Evolutionary conservation across 2,797 vertebrate genomes (phyloP), one percentile per base, ranked within the genome.

Genomic region (Synaphobranchus kaupii): DNA sequence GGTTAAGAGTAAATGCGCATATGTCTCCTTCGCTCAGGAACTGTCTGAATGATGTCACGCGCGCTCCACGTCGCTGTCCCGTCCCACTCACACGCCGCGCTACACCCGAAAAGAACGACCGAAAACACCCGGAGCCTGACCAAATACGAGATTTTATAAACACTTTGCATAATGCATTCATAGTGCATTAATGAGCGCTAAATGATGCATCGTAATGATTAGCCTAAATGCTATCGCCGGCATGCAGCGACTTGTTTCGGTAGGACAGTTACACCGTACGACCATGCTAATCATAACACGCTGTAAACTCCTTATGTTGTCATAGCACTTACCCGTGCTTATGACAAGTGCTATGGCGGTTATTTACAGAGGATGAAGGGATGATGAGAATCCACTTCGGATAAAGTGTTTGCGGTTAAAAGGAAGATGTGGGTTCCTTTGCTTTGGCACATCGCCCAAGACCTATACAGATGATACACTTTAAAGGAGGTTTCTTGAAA

Each of bases 401-500:
- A 78, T 44, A 17, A 78, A 47, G 5, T 22, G 13, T 20, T 20
- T 47, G 34, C 9, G 20, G 4, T 47, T 82, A 22, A 82, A 82
- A 12, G n/a, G 22, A 28, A 13, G 78, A 25, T n/a, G 84, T 25
- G 31, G 34, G 78, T 44, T 84, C 44, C 20, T 63, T n/a, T 44
- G 58, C 56, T 48, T 84, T 58, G 56, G n/a, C 60, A 34, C 22
- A 5, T 7, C 39, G 22, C 22, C 56, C 52, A 52, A 58, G 54
- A 58, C 52, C 52, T 84, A 39, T 10, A 58, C 20, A n/a, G 56
- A 66, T 39, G 84, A 68, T n/a, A 44, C 9, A 28, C 34, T 84
- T 84, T n/a, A 66, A 84, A 84, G 20, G 22, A 47, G 56, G 44
- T 68, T 63, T 84, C 34, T 20, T 22, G 58, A 84, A 84, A 84